Percentiles rank a stretch among this genome's conserved stretches.
Conservation (phyloP, 2,797 vertebrate species). For the Percopsis omiscomaycus region DNA sequence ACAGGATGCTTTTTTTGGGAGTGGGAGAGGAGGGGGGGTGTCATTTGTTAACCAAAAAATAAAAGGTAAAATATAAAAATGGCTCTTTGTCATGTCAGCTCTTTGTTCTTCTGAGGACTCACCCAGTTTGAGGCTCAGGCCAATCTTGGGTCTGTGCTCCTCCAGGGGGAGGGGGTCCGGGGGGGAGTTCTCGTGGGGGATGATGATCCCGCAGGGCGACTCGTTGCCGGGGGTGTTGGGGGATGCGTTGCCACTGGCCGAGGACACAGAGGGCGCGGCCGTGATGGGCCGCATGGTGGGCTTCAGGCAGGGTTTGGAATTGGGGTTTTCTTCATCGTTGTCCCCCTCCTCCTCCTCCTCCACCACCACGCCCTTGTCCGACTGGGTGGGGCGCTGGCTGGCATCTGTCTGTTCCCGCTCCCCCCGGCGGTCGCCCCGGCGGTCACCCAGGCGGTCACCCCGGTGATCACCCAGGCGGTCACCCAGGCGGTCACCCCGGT, state of each 20-base stretch:
- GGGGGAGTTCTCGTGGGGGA: constrained; percentile 97
- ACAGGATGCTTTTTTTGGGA: too few relatives aligned
- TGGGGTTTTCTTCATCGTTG: constrained; percentile 85
- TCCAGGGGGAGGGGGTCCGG: constrained; percentile 90
- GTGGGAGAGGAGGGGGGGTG: too few relatives aligned
- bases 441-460: constrained; percentile 5
- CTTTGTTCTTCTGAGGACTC: constrained; percentile 18
- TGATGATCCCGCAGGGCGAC: constrained; percentile 97
- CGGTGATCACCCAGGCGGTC: constrained; percentile 75
- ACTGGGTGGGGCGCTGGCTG: constrained; percentile 77
- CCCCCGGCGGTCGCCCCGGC: constrained; percentile 78
- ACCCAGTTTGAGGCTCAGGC: constrained; percentile 96
- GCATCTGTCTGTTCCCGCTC: constrained; percentile 76
- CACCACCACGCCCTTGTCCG: constrained; percentile 76
- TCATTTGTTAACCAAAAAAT: too few relatives aligned
- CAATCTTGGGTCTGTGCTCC: constrained; percentile 94
- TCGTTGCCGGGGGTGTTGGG: constrained; percentile 94
- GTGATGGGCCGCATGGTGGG: constrained; percentile 94
- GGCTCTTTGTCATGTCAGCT: too few relatives aligned
- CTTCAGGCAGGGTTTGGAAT: constrained; percentile 91
- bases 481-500: constrained; percentile 78
- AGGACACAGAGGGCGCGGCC: constrained; percentile 93
- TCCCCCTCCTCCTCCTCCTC: constrained; percentile 74
- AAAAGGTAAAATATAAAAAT: too few relatives aligned
- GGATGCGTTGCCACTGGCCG: constrained; percentile 90